Percentiles rank a stretch among this genome's conserved stretches.
Conservation (phyloP, 2,797 vertebrate species). For the Vespertilio murinus region DNA sequence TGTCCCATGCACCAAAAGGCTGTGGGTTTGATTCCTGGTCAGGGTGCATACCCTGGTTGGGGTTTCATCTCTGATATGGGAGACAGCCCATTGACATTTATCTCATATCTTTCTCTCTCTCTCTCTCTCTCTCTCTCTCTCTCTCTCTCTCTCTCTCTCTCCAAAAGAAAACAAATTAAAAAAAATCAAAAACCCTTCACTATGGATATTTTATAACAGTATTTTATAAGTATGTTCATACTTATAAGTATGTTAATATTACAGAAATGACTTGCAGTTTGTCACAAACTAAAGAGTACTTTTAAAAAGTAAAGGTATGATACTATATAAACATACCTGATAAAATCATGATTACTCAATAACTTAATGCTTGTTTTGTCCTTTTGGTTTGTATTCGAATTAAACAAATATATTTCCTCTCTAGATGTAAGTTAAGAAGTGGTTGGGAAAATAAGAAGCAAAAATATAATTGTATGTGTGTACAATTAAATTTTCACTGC, state of each 20-base stretch:
- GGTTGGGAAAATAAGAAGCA: constrained; percentile 5
- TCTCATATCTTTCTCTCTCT: not conserved
- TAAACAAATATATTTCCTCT: constrained; percentile 37
- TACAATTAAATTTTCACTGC: not conserved
- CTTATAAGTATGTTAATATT: not conserved
- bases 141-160: not conserved
- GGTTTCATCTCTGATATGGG: not conserved
- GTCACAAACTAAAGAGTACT: not conserved
- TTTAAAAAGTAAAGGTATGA: constrained; percentile 12
- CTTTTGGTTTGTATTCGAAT: not conserved
- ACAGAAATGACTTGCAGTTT: not conserved
- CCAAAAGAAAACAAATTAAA: too few species aligned
- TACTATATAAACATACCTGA: not conserved
- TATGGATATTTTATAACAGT: not conserved
- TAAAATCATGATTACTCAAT: not conserved
- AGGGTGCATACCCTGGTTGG: not conserved
- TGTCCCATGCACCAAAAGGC: not conserved
- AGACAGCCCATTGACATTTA: not conserved
- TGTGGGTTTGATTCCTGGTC: not conserved
- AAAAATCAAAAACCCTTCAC: not conserved
- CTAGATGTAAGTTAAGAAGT: not conserved
- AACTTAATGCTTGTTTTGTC: not conserved
- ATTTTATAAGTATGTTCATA: not conserved
- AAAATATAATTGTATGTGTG: not conserved
- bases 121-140: not conserved